Percentiles rank a stretch among this genome's conserved stretches.
Conservation (phyloP, 1,140 invertebrate species). For the Eupristina koningsbergeri region DNA sequence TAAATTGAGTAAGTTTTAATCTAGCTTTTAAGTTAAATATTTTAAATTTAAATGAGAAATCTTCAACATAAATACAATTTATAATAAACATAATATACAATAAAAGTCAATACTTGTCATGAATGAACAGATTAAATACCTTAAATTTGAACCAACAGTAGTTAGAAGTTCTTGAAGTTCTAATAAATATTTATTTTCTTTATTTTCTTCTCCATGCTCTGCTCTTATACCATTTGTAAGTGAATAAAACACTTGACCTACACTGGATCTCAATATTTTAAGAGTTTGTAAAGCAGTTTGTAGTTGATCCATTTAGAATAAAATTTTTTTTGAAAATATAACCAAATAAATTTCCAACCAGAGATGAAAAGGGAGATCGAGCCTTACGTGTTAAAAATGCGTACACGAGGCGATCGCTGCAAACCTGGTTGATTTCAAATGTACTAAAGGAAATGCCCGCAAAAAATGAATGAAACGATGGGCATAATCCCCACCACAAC, state of each 20-base stretch:
- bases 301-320: slow-evolving; percentile 77
- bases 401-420: too few relatives aligned
- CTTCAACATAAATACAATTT: too few relatives aligned
- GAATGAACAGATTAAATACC: slow-evolving; percentile 68
- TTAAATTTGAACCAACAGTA: slow-evolving; percentile 83
- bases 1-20: not conserved
- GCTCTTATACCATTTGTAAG: slow-evolving; percentile 83
- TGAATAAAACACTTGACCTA: slow-evolving; percentile 86
- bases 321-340: not conserved
- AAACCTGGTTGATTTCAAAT: too few relatives aligned
- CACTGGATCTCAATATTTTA: slow-evolving; percentile 84
- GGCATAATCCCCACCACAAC: too few relatives aligned
- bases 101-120: not conserved
- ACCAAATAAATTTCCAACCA: too few relatives aligned
- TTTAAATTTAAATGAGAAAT: not conserved
- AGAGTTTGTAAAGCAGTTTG: slow-evolving; percentile 82
- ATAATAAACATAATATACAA: not conserved
- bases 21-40: not conserved
- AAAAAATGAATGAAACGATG: too few relatives aligned
- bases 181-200: slow-evolving; percentile 83
- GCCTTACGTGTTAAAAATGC: too few relatives aligned
- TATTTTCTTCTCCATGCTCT: slow-evolving; percentile 84
- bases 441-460: too few relatives aligned
- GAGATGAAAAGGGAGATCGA: too few relatives aligned
- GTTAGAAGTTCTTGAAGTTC: slow-evolving; percentile 85